These are phyloP conservation scores for Melierax canorus DNA, from an alignment of 2,113 vertebrate genomes.

Conservation along the genomic window DNA sequence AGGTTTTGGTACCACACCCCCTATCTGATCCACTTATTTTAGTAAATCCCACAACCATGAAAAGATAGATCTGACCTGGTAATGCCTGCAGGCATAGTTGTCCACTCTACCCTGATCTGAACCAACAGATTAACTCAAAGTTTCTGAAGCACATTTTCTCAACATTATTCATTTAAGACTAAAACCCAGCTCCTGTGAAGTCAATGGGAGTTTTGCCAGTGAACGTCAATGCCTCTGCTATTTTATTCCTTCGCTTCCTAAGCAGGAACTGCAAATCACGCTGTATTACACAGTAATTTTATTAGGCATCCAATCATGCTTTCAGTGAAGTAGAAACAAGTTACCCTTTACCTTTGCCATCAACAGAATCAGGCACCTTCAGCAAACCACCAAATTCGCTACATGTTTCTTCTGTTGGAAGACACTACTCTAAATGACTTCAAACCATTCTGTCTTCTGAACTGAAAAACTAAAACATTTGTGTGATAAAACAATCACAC, in stretches of 20 bases:
- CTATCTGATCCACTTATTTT: constrained; percentile 13
- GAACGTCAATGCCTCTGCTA: neutral
- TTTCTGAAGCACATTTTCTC: constrained; percentile 23
- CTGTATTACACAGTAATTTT: neutral
- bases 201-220: neutral
- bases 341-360: neutral
- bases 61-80: neutral
- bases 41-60: neutral
- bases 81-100: neutral
- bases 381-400: constrained; percentile 5
- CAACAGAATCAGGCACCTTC: neutral
- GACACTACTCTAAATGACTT: neutral
- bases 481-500: too few relatives aligned
- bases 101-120: neutral
- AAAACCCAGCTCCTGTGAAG: neutral
- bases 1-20: neutral
- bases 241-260: constrained; percentile 15
- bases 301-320: neutral
- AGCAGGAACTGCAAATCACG: constrained; percentile 30
- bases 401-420: neutral
- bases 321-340: neutral
- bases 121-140: neutral
- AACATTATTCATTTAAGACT: neutral
- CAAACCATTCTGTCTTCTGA: neutral
- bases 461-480: neutral